These are phyloP conservation scores for Pteronura brasiliensis DNA, from an alignment of 2,113 vertebrate species.

Conservation along the genomic window DNA sequence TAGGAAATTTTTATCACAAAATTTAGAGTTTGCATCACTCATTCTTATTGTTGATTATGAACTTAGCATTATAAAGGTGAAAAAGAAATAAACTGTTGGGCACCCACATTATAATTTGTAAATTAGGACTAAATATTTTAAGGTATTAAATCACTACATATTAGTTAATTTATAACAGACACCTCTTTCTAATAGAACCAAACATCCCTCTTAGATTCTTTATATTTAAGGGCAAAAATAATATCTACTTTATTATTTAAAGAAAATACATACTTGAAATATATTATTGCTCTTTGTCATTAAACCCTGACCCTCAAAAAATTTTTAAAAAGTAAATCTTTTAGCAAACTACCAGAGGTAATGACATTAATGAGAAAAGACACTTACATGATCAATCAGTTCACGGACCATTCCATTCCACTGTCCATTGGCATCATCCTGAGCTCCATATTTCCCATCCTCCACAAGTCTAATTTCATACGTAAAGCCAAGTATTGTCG, in stretches of 20 bases:
- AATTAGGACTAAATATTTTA: not conserved
- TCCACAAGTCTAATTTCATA: conserved; percentile 96
- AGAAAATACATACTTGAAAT: not conserved
- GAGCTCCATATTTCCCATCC: conserved; percentile 96
- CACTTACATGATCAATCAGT: conserved; percentile 97
- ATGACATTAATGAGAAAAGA: not conserved
- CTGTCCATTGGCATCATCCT: conserved; percentile 95
- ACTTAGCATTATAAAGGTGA: not conserved
- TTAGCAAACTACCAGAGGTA: not conserved
- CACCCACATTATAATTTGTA: not conserved
- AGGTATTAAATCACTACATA: not conserved
- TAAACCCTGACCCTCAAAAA: not conserved
- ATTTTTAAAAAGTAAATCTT: not conserved
- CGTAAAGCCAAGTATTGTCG: conserved; percentile 95
- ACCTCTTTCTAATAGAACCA: not conserved
- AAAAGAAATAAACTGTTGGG: not conserved
- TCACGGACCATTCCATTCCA: conserved; percentile 99
- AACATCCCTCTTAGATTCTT: not conserved
- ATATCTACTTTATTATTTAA: not conserved
- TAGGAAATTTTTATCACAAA: not conserved
- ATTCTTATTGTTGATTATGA: not conserved
- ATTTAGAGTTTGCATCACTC: not conserved
- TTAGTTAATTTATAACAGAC: not conserved
- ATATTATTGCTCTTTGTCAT: not conserved
- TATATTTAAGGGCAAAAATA: not conserved